Evolutionary conservation across 2,888 invertebrate species (phyloP), one percentile per base, ranked within the genome.

Genomic region (Aromia moschata): DNA sequence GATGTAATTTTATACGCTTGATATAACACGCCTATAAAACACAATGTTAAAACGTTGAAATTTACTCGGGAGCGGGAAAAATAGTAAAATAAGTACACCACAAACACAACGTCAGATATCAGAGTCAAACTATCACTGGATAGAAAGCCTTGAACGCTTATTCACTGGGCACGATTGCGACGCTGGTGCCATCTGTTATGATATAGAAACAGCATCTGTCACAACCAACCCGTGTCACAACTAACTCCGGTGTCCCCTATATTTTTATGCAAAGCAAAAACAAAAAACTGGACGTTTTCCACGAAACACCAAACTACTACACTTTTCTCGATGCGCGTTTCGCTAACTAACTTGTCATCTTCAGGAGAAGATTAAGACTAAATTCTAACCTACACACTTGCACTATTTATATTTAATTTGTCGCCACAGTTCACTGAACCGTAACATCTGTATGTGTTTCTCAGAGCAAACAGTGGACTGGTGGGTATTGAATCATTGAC

Each of bases 171-270:
- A 25, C 9, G 25, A 5, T 4, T 25, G 4, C 9, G 25, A 25
- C 5, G 5, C 5, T 9, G 25, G 5, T 25, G 25, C 25, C 25
- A 25, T 25, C 25, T 25, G 9, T 25, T 5, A 9, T 4, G 4
- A 5, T 5, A 9, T 25, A 25, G 25, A 25, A 25, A 25, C 4
- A 25, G 25, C 25, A 4, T 5, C 9, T 9, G 25, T 25, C 25
- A 25, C 25, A 25, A 25, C 25, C 9, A 5, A 9, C 25, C 25
- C 25, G 5, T 25, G 25, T 25, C 25, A 25, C 38, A 38, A 38
- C 38, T 14, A 38, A 11, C 38, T 7, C 14, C 14, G 38, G 7
- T 7, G 2, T 38, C 60, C 63, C 61, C 58, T 61, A 40, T n/a
- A n/a, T n/a, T n/a, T n/a, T n/a, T n/a, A n/a, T n/a, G n/a, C n/a